Conservation (phyloP, 2,113 vertebrate genomes). For the Ptilorrhoa leucosticta region DNA sequence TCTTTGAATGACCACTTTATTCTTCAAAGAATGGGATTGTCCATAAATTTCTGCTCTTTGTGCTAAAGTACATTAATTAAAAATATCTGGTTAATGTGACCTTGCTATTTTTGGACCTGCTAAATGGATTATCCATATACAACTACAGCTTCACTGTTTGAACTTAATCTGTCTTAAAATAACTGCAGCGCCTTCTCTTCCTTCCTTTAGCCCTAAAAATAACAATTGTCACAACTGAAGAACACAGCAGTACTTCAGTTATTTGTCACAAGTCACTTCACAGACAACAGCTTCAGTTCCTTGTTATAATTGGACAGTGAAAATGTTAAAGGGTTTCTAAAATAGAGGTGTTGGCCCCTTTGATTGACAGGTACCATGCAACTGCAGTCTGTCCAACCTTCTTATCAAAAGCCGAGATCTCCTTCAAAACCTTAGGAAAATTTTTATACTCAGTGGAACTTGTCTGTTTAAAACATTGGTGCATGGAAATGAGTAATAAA, state of each 20-base stretch:
- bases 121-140: neutral
- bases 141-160: neutral
- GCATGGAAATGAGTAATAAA: neutral
- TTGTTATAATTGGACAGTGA: conserved; percentile 4
- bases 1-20: neutral
- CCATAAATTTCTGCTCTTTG: neutral
- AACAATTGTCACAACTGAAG: conserved; percentile 9
- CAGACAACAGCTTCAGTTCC: neutral
- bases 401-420: neutral
- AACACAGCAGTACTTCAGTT: neutral
- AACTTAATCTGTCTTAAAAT: neutral
- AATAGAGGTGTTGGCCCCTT: conserved; percentile 6
- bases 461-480: neutral
- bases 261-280: conserved; percentile 24
- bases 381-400: neutral
- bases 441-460: neutral
- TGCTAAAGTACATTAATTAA: neutral
- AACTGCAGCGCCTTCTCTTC: neutral
- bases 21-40: neutral
- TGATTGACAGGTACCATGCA: neutral
- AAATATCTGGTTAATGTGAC: neutral
- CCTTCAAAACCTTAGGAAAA: neutral
- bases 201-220: conserved; percentile 14
- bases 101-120: neutral
- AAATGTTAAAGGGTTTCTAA: neutral